Evolutionary conservation across 1,140 invertebrate species (phyloP), one percentile per base, ranked within the genome.

Genomic region (Lepidotrigona ventralis): DNA sequence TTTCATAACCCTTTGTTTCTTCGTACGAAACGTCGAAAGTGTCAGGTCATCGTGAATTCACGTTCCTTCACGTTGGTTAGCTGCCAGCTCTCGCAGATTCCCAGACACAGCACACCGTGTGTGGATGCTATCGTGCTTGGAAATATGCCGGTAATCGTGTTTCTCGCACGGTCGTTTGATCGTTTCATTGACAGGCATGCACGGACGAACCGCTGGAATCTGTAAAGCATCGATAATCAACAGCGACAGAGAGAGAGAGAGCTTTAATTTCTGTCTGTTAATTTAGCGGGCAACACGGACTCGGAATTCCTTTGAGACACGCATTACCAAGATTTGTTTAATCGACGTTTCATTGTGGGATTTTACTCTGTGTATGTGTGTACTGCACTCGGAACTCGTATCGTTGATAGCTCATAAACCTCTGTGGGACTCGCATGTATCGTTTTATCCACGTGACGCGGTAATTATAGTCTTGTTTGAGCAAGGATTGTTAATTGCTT

Each of bases 141-240:
- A 46, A 46, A 73, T 80, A 39, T 9, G 60, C 29, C 26, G 19
- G 26, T 54, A 11, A 73, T 72, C 26, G 21, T 26, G 56, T 80
- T 23, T 53, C 39, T 8, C n/a, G 56, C 26, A 70, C 51, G 46
- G n/a, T 56, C n/a, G 53, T 76, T 81, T n/a, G 73, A 51, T 69
- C 33, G 29, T 68, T 81, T 69, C 26, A 76, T 76, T 8, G 73
- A 76, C 80, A 81, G 56, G 4, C 15, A 14, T 17, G 19, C 1
- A 14, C 56, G 26, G 19, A 51, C 21, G n/a, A 29, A 29, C 21
- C 29, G n/a, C 1, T 1, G 39, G n/a, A 23, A 33, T 21, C 26
- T 9, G 14, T 46, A 14, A 33, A 23, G 2, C n/a, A 12, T 68
- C 33, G 1, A 58, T 72, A 26, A 72, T 60, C 19, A 51, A 46